Percentiles rank a stretch among this genome's conserved stretches.
Evolutionary conservation across 30 jellyfish, hydroid and myxozoan species (phyloP).

Genomic region (Chrysaora quinquecirrha): DNA sequence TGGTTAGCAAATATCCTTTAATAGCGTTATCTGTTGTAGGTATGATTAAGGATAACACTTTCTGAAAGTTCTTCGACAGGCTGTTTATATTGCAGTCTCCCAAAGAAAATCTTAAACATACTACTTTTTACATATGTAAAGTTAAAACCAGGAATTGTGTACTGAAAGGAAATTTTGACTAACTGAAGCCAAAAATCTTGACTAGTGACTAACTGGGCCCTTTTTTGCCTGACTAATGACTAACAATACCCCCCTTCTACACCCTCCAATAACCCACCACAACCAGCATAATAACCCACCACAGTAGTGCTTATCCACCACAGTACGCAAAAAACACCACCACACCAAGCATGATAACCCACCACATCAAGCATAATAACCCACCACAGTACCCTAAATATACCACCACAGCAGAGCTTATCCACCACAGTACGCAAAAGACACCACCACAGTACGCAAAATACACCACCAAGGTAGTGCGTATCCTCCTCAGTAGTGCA

Average conservation of each 20-base stretch:
- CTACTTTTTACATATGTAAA: background rate
- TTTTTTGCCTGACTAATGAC: constrained; percentile 13
- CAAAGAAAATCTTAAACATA: background rate
- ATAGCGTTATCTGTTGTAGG: background rate
- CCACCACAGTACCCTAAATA: too few species aligned
- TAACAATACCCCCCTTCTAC: background rate
- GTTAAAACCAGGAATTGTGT: background rate
- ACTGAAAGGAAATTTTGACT: constrained; percentile 6
- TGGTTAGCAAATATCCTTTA: background rate
- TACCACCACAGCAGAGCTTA: too few species aligned
- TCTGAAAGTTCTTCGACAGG: background rate
- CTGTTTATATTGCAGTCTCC: background rate
- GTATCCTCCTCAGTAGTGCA: too few species aligned
- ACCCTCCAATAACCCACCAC: too few species aligned
- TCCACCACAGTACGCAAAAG: too few species aligned
- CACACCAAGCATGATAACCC: too few species aligned
- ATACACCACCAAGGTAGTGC: too few species aligned
- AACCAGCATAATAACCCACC: too few species aligned
- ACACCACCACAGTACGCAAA: too few species aligned
- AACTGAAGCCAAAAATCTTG: background rate
- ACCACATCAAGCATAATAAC: too few species aligned
- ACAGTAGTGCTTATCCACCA: too few species aligned
- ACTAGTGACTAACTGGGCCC: constrained; percentile 29
- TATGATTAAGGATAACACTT: background rate
- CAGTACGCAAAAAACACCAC: too few species aligned